These are phyloP conservation scores for Rattus rattus DNA, from an alignment of 2,113 vertebrate genomes.

Conservation along the genomic window DNA sequence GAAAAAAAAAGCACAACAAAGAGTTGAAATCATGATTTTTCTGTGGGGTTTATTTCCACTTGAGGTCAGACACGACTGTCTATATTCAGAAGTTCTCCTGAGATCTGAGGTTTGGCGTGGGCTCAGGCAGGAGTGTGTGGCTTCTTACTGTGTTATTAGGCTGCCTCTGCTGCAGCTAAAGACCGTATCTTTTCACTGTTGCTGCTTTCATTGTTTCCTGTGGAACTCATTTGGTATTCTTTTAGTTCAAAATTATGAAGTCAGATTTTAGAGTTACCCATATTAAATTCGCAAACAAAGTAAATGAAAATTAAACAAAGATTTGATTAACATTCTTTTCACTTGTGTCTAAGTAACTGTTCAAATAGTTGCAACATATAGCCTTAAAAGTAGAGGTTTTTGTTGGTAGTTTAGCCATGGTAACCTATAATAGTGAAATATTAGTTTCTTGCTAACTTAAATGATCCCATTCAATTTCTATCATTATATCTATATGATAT, in stretches of 20 bases:
- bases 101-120: not conserved
- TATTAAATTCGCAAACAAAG: not conserved
- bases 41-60: not conserved
- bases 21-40: not conserved
- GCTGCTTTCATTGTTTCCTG: constrained; percentile 30
- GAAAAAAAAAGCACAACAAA: not conserved
- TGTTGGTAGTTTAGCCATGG: not conserved
- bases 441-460: constrained; percentile 22
- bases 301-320: not conserved
- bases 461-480: not conserved
- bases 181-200: not conserved
- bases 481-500: not conserved
- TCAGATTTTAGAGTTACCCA: not conserved
- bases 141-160: not conserved
- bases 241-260: constrained; percentile 23
- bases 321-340: not conserved
- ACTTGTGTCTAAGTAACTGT: not conserved
- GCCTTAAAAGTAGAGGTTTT: not conserved
- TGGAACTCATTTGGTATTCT: constrained; percentile 16
- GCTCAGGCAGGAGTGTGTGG: not conserved
- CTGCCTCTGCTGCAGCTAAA: not conserved
- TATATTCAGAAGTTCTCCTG: not conserved
- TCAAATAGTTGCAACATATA: not conserved
- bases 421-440: not conserved
- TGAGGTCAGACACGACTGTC: not conserved